Conservation (phyloP, 2,113 vertebrate genomes). For the Toxotes chatareus region DNA sequence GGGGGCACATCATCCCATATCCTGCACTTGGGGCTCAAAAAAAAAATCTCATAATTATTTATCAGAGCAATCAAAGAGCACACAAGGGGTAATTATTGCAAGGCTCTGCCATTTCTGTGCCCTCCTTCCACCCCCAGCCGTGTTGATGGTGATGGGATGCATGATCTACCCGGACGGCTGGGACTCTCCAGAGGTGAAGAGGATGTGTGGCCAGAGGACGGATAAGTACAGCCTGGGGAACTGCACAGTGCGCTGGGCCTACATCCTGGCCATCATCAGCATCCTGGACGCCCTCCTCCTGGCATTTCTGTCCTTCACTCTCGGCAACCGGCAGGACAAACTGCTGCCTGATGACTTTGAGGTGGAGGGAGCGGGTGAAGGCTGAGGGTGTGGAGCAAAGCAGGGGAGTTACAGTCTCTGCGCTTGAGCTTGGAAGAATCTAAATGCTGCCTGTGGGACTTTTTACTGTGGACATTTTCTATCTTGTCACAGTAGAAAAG, state of each 20-base stretch:
- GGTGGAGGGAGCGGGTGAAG: conserved; percentile 85
- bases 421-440: neutral
- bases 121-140: conserved; percentile 79
- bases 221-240: conserved; percentile 94
- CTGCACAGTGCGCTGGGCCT: conserved; percentile 98
- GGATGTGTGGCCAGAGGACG: conserved; percentile 93
- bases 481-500: neutral
- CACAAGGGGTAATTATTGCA: conserved; percentile 33
- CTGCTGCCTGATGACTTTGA: conserved; percentile 94
- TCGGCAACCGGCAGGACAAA: conserved; percentile 95
- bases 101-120: conserved; percentile 9
- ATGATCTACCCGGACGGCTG: conserved; percentile 97
- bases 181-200: conserved; percentile 91
- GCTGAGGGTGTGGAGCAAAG: neutral
- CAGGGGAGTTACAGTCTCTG: too few relatives aligned
- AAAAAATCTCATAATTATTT: conserved; percentile 25
- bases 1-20: neutral
- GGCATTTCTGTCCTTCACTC: conserved; percentile 92
- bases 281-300: conserved; percentile 94
- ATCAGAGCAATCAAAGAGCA: conserved; percentile 32
- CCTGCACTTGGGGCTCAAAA: conserved; percentile 12
- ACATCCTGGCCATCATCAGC: conserved; percentile 97
- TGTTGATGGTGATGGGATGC: conserved; percentile 92
- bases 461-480: neutral
- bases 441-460: neutral